Percentiles rank a stretch among this genome's conserved stretches.
phyloP scores from a whole-genome alignment of 2,113 vertebrate species.

The Engystomops pustulosus region DNA sequence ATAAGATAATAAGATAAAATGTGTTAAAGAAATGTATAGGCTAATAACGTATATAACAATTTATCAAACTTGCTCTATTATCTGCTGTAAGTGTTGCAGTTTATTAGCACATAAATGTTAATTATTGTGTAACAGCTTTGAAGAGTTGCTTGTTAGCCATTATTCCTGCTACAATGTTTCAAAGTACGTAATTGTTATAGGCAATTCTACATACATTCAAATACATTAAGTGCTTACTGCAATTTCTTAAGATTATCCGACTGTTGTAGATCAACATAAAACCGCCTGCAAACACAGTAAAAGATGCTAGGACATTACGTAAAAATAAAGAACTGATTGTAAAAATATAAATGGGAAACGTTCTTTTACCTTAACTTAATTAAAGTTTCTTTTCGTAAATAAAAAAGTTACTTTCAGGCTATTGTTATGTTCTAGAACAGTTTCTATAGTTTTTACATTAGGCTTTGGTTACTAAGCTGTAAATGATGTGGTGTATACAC shows the following conservation, averaged over 20 bases:
- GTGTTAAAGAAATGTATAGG: not conserved
- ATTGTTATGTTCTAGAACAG: no score
- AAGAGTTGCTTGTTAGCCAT: conserved; percentile 26
- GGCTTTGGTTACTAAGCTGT: no score
- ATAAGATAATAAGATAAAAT: conserved; percentile 11
- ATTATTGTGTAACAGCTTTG: conserved; percentile 17
- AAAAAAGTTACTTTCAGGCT: not conserved
- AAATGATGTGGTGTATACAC: no score
- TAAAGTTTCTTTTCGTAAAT: not conserved
- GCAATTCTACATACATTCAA: conserved; percentile 23
- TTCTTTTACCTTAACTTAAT: not conserved
- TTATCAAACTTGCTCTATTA: conserved; percentile 11
- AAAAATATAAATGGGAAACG: not conserved
- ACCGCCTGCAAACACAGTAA: not conserved
- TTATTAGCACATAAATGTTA: conserved; percentile 35
- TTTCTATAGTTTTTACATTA: no score
- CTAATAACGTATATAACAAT: conserved; percentile 21
- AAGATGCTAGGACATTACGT: not conserved
- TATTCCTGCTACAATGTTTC: not conserved
- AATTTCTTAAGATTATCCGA: not conserved
- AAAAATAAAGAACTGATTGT: not conserved
- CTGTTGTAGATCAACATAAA: conserved; percentile 14
- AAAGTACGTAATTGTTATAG: conserved; percentile 10
- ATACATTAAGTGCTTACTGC: conserved; percentile 1
- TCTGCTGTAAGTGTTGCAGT: conserved; percentile 26